phyloP scores from a whole-genome alignment of 2,797 vertebrate species.

The Limnodromus scolopaceus region DNA sequence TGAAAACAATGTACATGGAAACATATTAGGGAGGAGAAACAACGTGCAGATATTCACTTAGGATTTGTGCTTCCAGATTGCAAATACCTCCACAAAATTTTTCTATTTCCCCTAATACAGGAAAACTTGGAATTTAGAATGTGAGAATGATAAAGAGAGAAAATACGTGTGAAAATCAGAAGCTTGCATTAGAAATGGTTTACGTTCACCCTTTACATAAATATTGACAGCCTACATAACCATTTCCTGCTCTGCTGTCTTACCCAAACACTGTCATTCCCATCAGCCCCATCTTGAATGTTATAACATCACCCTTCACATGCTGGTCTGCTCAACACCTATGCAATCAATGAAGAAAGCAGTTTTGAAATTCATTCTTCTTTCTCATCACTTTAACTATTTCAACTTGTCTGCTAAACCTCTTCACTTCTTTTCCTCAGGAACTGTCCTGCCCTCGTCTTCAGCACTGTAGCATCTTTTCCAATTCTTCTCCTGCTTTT shows the following conservation, averaged over 20 bases:
- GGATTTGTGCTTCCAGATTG: background rate
- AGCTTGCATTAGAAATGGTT: background rate
- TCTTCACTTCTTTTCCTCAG: background rate
- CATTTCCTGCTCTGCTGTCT: background rate
- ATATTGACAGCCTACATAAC: background rate
- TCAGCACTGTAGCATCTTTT: background rate
- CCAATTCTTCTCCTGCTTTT: background rate
- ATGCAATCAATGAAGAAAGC: background rate
- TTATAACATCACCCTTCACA: background rate
- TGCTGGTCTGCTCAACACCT: background rate
- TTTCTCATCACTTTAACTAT: background rate
- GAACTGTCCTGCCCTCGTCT: background rate
- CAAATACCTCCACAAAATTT: background rate
- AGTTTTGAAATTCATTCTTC: background rate
- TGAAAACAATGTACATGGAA: background rate
- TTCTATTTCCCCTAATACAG: background rate
- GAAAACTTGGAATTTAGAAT: background rate
- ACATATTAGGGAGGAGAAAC: background rate
- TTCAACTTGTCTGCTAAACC: background rate
- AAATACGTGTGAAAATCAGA: background rate
- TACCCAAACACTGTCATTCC: background rate
- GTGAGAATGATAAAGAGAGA: background rate
- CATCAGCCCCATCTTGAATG: background rate
- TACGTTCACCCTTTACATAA: background rate
- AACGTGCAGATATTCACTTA: background rate